These are phyloP conservation scores for Calycopis cecrops DNA, from an alignment of 1,140 invertebrate genomes.

Conservation along the genomic window DNA sequence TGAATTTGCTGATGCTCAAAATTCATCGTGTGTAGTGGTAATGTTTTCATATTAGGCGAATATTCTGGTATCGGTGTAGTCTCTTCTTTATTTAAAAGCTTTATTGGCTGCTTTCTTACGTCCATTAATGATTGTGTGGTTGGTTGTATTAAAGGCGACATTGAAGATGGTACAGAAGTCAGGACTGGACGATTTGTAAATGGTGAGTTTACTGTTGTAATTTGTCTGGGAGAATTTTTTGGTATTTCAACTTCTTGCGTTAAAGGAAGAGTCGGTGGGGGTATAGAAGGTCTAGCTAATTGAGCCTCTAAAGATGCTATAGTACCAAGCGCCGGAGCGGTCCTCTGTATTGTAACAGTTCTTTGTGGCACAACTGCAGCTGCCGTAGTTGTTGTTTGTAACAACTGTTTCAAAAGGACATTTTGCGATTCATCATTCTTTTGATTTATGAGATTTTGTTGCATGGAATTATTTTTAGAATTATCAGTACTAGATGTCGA, in stretches of 20 bases:
- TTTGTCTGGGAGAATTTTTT: conserved; percentile 69
- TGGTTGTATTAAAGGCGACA: conserved; percentile 60
- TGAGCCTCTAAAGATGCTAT: conserved; percentile 85
- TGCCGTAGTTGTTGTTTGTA: conserved; percentile 86
- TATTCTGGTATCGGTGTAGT: conserved; percentile 61
- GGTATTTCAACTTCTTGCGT: conserved; percentile 74
- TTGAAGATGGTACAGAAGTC: conserved; percentile 51
- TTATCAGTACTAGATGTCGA: conserved; percentile 31
- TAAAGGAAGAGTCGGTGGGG: conserved; percentile 72
- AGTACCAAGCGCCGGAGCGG: conserved; percentile 78
- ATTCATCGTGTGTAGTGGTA: conserved; percentile 56
- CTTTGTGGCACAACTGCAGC: conserved; percentile 69
- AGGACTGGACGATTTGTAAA: conserved; percentile 59
- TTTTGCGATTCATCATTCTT: conserved; percentile 89
- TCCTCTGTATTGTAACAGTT: conserved; percentile 71
- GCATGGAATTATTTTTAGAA: conserved; percentile 34
- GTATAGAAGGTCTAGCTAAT: conserved; percentile 81
- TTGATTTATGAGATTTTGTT: conserved; percentile 44
- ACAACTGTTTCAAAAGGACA: conserved; percentile 90
- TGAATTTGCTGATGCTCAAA: conserved; percentile 56
- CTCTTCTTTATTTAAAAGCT: conserved; percentile 61
- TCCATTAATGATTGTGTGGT: conserved; percentile 72
- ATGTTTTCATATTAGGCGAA: conserved; percentile 60
- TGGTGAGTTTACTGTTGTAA: conserved; percentile 57
- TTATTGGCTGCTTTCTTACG: conserved; percentile 61